Evolutionary conservation across 2,888 invertebrate species (phyloP).

Genomic region (Hypomecis punctinalis): DNA sequence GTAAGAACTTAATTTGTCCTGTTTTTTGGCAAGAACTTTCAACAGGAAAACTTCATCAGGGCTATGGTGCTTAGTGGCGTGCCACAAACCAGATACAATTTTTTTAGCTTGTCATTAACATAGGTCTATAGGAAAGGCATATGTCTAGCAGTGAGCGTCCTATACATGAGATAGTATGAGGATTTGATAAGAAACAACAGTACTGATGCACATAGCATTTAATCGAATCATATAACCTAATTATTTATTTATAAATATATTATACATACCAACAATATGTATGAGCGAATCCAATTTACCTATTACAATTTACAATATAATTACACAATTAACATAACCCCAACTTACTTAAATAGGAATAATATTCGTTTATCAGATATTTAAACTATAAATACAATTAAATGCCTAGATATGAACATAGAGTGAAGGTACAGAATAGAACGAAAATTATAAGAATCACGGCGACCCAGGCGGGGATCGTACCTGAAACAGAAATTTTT

Average conservation of each 20-base stretch:
- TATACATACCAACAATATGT: conserved; percentile 64
- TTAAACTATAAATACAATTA: conserved; percentile 61
- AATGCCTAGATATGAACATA: conserved; percentile 94
- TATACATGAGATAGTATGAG: no score
- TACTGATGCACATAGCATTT: conserved; percentile 65
- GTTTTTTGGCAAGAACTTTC: no score
- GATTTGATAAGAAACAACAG: conserved; percentile 40
- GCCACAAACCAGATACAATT: no score
- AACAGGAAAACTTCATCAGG: no score
- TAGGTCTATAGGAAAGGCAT: no score
- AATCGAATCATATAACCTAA: conserved; percentile 71
- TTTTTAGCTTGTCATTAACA: no score
- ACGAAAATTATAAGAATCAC: conserved; percentile 90
- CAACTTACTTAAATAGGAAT: conserved; percentile 49
- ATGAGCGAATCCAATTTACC: conserved; percentile 66
- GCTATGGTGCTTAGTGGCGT: no score
- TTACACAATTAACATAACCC: conserved; percentile 48
- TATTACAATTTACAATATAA: conserved; percentile 57
- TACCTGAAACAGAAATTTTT: conserved; percentile 85
- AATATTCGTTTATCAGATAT: conserved; percentile 37
- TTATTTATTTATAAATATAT: conserved; percentile 58
- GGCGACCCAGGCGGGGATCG: conserved; percentile 93
- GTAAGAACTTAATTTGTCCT: no score
- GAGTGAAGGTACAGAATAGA: conserved; percentile 90
- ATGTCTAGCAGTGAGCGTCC: no score